Conservation (phyloP, 1,140 invertebrate species). For the Lucilia sericata region DNA sequence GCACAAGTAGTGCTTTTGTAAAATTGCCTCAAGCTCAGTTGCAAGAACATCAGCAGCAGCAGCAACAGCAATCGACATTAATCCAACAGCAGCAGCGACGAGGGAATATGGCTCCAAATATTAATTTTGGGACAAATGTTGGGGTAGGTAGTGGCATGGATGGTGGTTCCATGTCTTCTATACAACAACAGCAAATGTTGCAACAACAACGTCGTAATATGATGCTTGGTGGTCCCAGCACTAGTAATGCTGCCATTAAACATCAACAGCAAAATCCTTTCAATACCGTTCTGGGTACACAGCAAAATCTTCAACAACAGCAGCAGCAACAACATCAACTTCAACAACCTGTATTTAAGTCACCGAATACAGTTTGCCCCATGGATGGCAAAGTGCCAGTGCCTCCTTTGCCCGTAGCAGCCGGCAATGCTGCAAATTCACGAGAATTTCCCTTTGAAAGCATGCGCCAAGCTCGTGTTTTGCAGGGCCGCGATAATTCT, state of each 20-base stretch:
- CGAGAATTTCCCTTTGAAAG: slow-evolving; percentile 85
- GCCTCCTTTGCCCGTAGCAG: slow-evolving; percentile 68
- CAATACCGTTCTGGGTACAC: neutral
- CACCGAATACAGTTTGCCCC: slow-evolving; percentile 85
- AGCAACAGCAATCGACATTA: slow-evolving; percentile 50
- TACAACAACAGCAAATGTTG: slow-evolving; percentile 52
- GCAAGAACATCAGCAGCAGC: slow-evolving; percentile 50
- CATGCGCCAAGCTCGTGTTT: slow-evolving; percentile 85
- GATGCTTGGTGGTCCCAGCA: slow-evolving; percentile 51
- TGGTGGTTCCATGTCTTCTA: slow-evolving; percentile 56
- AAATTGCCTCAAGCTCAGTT: slow-evolving; percentile 54
- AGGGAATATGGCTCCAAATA: slow-evolving; percentile 5
- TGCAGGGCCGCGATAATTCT: slow-evolving; percentile 70
- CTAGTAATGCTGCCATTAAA: slow-evolving; percentile 51
- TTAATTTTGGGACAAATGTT: slow-evolving; percentile 47
- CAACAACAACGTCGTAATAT: slow-evolving; percentile 53
- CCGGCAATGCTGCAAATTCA: slow-evolving; percentile 58
- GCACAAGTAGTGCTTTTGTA: slow-evolving; percentile 37
- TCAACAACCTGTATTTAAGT: slow-evolving; percentile 75
- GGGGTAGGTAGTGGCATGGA: neutral
- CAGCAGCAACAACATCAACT: slow-evolving; percentile 49
- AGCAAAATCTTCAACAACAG: slow-evolving; percentile 21
- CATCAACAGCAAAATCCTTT: slow-evolving; percentile 48
- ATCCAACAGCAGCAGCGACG: neutral
- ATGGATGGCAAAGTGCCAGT: slow-evolving; percentile 78